Evolutionary conservation across 1,140 invertebrate species (phyloP), one percentile per base, ranked within the genome.

Genomic region (Drosophila bipectinata): DNA sequence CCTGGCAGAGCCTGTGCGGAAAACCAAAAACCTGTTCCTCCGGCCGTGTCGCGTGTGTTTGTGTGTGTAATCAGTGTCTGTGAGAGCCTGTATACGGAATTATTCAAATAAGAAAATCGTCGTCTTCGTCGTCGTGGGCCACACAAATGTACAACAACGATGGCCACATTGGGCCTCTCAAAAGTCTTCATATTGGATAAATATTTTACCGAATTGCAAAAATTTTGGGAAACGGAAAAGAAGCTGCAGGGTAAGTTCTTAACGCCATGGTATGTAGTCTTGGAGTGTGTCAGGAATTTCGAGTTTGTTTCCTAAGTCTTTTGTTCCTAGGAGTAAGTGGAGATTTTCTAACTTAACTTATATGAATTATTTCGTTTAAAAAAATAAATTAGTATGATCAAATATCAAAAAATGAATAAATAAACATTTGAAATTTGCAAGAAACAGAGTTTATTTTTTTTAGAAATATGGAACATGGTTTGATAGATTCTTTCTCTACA

Each of bases 171-270:
- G 92, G 97, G 97, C 93, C 95, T 98, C 74, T 97, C 97, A 89
- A 98, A 98, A 94, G 97, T 98, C 92, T 98, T 98, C 95, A 98
- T 98, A 92, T 95, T 98, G 94, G 97, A 98, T 95, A 98, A 98
- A 92, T 98, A 98, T 93, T 98, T 98, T 92, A 98, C 97, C 69
- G 97, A 98, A 93, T 94, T 98, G 92, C 97, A 98, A 92, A 98
- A 98, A 93, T 98, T 98, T 93, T 98, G 97, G 97, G 97, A 98
- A 93, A 98, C 97, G 55, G 97, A 98, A 93, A 97, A 97, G 93
- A 98, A 98, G 93, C 94, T 98, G 79, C 97, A 98, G 97, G 97
- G 97, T 98, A 95, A 93, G 92, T 92, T 21, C 4, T 8, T 41
- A 7, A 10, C 10, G 47, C 21, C 10, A 9, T n/a, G 4, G 12